Conservation (phyloP, 2,797 vertebrate species). For the Thaleichthys pacificus region DNA sequence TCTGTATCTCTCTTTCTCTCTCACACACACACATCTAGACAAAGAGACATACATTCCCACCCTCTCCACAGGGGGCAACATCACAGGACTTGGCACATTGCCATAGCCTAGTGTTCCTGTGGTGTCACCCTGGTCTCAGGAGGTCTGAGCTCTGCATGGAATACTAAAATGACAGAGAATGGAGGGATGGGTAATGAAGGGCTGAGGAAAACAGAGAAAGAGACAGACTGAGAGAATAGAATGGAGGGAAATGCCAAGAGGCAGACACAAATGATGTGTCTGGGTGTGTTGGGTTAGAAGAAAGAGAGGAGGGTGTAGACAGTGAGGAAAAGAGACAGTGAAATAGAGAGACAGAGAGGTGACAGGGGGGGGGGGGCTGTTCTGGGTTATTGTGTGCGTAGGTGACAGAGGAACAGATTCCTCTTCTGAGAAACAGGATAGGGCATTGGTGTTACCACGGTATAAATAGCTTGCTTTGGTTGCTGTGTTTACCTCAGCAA, state of each 20-base stretch:
- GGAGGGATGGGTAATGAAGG: background rate
- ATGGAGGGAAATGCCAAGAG: background rate
- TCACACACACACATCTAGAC: conserved; percentile 7
- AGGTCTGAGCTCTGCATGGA: conserved; percentile 30
- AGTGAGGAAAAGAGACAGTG: background rate
- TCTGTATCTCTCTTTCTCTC: too few relatives aligned
- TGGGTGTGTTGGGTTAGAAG: background rate
- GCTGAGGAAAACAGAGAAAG: conserved; percentile 1
- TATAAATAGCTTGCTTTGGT: conserved; percentile 56
- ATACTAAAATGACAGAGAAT: conserved; percentile 15
- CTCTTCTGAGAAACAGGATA: conserved; percentile 59
- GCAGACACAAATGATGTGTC: background rate
- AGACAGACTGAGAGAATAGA: background rate
- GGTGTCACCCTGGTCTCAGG: conserved; percentile 24
- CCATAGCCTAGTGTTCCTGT: conserved; percentile 11
- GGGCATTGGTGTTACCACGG: conserved; percentile 37
- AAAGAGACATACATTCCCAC: conserved; percentile 1
- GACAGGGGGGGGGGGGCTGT: conserved; percentile 23
- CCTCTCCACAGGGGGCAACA: conserved; percentile 19
- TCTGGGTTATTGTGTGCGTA: conserved; percentile 52
- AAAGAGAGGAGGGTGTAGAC: background rate
- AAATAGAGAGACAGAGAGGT: conserved; percentile 11
- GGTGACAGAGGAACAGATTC: conserved; percentile 57
- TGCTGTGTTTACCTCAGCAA: conserved; percentile 56
- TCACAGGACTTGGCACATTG: conserved; percentile 29